Evolutionary conservation across 2,113 vertebrate species (phyloP).

Genomic region (Ptychochromis oligacanthus): DNA sequence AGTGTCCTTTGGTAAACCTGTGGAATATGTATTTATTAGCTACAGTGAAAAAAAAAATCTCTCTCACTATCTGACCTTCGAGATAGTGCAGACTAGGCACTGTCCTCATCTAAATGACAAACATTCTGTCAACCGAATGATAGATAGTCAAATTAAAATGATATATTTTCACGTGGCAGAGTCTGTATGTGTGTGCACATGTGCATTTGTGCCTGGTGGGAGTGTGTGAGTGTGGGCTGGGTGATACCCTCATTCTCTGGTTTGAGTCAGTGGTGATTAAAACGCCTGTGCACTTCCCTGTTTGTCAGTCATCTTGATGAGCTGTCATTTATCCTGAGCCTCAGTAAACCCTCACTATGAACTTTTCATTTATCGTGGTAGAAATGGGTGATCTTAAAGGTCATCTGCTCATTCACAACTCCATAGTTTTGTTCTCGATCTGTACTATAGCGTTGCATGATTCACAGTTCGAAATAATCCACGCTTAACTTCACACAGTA

Average conservation of each 20-base stretch:
- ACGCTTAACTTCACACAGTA: neutral
- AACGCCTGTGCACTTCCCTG: neutral
- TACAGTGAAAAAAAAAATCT: neutral
- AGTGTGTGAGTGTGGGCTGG: neutral
- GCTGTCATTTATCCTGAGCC: constrained; percentile 12
- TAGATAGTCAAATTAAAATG: neutral
- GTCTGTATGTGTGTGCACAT: neutral
- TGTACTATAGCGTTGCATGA: neutral
- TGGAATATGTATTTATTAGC: neutral
- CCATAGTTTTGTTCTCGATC: neutral
- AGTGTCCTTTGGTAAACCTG: neutral
- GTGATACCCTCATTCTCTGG: neutral
- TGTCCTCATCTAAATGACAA: neutral
- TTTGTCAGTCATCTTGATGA: constrained; percentile 32
- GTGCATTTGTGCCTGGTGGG: neutral
- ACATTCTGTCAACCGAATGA: neutral
- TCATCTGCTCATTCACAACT: neutral
- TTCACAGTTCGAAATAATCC: neutral
- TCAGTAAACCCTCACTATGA: neutral
- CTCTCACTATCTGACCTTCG: neutral
- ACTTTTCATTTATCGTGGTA: neutral
- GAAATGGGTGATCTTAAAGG: neutral
- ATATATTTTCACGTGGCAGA: neutral
- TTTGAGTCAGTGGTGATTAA: constrained; percentile 5
- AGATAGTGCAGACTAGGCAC: neutral